Percentiles rank a stretch among this genome's conserved stretches.
Evolutionary conservation across 2,888 invertebrate species (phyloP).

Genomic region (Drosophila seclusa): DNA sequence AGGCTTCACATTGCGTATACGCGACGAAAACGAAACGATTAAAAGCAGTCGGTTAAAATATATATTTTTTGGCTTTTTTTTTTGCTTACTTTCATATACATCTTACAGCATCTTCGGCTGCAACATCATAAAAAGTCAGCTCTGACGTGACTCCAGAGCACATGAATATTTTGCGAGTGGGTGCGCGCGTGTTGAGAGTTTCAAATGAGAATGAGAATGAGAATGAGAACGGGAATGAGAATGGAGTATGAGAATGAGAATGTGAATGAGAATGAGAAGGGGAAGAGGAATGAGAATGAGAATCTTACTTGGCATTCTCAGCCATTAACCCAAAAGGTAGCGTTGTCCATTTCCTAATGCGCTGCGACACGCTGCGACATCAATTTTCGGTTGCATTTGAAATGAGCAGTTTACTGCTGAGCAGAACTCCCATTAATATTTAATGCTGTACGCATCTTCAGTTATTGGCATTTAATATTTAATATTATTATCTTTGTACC

Average conservation of each 20-base stretch:
- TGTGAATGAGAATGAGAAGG: neutral
- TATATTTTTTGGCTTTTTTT: neutral
- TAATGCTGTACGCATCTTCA: constrained; percentile 49
- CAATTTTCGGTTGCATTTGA: constrained; percentile 78
- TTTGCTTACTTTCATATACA: constrained; percentile 34
- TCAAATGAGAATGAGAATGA: constrained; percentile 42
- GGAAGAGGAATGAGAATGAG: neutral
- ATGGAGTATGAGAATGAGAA: too few relatives aligned
- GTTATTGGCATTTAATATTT: constrained; percentile 66
- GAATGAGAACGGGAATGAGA: constrained; percentile 3
- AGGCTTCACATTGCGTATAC: constrained; percentile 39
- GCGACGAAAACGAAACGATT: constrained; percentile 54
- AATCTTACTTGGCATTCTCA: constrained; percentile 25
- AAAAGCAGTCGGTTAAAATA: constrained; percentile 39
- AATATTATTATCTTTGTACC: constrained; percentile 46
- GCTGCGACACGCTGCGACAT: constrained; percentile 69
- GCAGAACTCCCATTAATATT: constrained; percentile 48
- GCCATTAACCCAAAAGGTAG: constrained; percentile 29
- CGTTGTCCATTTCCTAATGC: constrained; percentile 73
- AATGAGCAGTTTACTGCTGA: constrained; percentile 60
- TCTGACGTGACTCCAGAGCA: constrained; percentile 50
- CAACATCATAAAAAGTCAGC: constrained; percentile 66
- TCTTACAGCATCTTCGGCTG: constrained; percentile 20
- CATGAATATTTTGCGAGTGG: constrained; percentile 65
- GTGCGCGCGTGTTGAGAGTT: constrained; percentile 64